A percentile compares a stretch with the other conserved stretches of the same genome.
These are phyloP conservation scores for Siphlonurus alternatus DNA, from an alignment of 2,888 invertebrate genomes.

Conservation along the genomic window DNA sequence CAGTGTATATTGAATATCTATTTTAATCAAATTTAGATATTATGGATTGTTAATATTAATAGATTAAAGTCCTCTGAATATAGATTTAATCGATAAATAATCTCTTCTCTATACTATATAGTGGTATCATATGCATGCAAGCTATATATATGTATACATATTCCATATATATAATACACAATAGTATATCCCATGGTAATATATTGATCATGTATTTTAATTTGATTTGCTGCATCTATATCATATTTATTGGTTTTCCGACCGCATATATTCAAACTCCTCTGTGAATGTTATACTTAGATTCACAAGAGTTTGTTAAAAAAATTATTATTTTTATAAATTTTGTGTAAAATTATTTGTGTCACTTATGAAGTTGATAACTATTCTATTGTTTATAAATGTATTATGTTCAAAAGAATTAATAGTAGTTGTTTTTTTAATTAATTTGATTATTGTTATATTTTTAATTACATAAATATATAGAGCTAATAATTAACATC, in stretches of 20 bases:
- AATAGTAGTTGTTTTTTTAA: too few species aligned
- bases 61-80: neutral
- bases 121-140: neutral
- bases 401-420: too few species aligned
- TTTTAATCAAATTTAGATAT: neutral
- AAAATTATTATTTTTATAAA: too few species aligned
- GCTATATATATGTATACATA: neutral
- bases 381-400: too few species aligned
- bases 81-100: neutral
- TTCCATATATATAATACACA: neutral
- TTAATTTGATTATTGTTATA: too few species aligned
- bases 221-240: neutral
- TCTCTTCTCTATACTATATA: neutral
- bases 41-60: neutral
- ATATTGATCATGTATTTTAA: neutral
- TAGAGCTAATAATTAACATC: too few species aligned
- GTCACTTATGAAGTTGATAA: too few species aligned
- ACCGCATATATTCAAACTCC: too few species aligned
- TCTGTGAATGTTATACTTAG: too few species aligned
- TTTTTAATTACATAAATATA: too few species aligned
- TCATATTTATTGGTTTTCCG: neutral
- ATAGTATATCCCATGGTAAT: neutral
- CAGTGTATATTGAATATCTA: neutral
- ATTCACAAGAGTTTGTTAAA: too few species aligned
- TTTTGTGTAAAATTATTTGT: too few species aligned